Conservation (phyloP, 2,888 invertebrate genomes). For the Lasius fuliginosus region DNA sequence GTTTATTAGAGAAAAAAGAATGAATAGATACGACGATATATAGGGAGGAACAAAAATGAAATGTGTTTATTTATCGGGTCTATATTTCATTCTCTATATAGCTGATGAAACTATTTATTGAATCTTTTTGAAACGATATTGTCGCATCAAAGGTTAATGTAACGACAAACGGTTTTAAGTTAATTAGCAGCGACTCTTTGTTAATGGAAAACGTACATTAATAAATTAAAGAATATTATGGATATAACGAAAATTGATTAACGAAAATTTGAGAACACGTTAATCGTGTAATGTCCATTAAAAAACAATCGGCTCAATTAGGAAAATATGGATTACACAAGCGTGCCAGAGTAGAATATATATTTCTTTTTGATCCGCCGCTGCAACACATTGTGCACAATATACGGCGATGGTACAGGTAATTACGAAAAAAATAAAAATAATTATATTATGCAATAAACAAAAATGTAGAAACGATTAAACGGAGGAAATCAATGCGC, state of each 20-base stretch:
- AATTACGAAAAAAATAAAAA: constrained; percentile 27
- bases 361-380: constrained; percentile 9
- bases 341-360: constrained; percentile 4
- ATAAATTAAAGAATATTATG: constrained; percentile 1
- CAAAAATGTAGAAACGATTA: constrained; percentile 15
- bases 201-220: constrained; percentile 25
- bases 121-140: neutral
- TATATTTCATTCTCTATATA: neutral
- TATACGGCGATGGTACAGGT: neutral
- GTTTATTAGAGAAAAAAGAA: constrained; percentile 20
- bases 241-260: neutral
- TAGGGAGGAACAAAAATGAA: neutral
- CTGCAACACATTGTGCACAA: neutral
- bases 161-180: constrained; percentile 18
- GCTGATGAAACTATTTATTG: neutral
- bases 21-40: neutral
- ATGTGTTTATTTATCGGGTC: neutral
- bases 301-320: constrained; percentile 30
- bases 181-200: constrained; percentile 31
- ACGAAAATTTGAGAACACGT: constrained; percentile 9
- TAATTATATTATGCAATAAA: constrained; percentile 23
- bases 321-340: neutral
- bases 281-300: constrained; percentile 19
- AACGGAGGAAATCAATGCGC: constrained; percentile 9
- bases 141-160: constrained; percentile 17